Conservation (phyloP, 2,888 invertebrate species). For the Muscina levida region DNA sequence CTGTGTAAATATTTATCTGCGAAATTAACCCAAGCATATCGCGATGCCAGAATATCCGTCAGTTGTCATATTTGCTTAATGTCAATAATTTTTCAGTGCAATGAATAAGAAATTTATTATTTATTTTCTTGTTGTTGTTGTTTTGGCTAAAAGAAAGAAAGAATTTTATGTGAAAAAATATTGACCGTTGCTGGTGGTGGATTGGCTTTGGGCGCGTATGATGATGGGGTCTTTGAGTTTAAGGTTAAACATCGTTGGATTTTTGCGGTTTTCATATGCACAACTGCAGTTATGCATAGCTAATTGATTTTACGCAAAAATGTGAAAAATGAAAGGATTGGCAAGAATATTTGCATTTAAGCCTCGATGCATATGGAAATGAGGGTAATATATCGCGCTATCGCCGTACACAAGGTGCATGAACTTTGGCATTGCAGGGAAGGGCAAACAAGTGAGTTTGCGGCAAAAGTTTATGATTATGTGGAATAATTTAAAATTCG, state of each 20-base stretch:
- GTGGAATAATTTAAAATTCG: too few species aligned
- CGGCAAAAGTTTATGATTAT: too few species aligned
- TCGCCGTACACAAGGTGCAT: not conserved
- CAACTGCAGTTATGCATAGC: not conserved
- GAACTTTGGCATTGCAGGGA: not conserved
- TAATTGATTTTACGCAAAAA: slow-evolving; percentile 8
- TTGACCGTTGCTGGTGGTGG: slow-evolving; percentile 21
- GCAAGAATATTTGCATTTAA: not conserved
- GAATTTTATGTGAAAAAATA: slow-evolving; percentile 24
- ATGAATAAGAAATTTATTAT: too few species aligned
- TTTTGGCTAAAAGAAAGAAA: not conserved
- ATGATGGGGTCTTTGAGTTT: not conserved
- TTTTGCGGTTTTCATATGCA: slow-evolving; percentile 11
- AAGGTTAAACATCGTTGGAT: slow-evolving; percentile 17
- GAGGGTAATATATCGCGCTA: not conserved
- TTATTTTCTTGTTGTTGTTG: not conserved
- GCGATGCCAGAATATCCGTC: not conserved
- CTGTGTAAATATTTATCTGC: slow-evolving; percentile 18
- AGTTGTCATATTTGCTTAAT: slow-evolving; percentile 32
- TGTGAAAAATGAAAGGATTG: not conserved
- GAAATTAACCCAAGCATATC: slow-evolving; percentile 13
- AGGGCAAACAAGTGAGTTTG: too few species aligned
- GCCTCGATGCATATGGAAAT: not conserved
- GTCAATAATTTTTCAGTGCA: slow-evolving; percentile 3
- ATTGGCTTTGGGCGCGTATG: slow-evolving; percentile 20